Conservation (phyloP, 2,888 invertebrate species). For the Drosophila ochracea region DNA sequence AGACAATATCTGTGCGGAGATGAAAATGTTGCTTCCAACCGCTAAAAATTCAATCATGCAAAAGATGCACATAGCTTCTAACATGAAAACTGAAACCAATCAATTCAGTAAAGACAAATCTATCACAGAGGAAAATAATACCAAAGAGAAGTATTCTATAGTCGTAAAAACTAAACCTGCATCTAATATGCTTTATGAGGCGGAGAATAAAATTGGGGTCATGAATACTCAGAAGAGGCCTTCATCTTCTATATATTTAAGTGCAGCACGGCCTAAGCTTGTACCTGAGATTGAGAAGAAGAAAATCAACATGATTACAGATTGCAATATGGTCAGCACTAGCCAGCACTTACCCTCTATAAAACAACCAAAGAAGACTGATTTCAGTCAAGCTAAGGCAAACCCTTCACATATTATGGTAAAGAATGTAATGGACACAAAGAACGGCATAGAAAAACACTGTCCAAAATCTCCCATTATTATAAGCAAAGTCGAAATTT, state of each 20-base stretch:
- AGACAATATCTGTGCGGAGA: background rate
- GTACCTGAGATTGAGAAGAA: background rate
- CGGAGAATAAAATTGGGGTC: background rate
- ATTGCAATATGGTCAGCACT: background rate
- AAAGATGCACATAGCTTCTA: background rate
- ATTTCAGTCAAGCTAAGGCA: background rate
- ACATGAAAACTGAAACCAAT: background rate
- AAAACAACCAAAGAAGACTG: background rate
- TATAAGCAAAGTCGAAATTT: slow-evolving; percentile 20
- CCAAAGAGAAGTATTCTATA: background rate
- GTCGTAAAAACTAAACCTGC: background rate
- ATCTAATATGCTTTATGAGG: background rate
- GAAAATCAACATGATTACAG: background rate
- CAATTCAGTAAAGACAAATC: background rate
- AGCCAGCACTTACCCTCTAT: background rate
- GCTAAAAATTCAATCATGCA: background rate
- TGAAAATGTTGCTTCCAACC: background rate
- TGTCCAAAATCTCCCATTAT: background rate
- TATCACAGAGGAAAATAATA: background rate
- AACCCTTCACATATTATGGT: background rate
- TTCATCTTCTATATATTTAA: background rate
- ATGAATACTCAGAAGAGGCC: background rate
- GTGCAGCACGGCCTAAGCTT: background rate
- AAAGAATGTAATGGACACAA: background rate
- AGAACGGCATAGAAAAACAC: background rate